Base-by-base conservation (phyloP, 2,113 vertebrate species). In the Labeo catla region DNA sequence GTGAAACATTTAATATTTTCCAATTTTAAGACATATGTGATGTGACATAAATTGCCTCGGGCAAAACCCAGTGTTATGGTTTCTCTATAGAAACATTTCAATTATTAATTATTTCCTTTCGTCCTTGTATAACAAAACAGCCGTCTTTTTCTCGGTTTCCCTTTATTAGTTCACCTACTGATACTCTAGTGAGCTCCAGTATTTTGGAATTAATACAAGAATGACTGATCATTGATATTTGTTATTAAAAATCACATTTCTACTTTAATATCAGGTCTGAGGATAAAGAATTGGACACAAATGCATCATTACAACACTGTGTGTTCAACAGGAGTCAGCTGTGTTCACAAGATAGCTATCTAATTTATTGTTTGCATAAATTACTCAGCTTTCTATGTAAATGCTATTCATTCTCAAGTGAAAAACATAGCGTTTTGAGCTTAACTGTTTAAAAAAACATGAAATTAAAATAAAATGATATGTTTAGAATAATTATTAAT, bases 101-200 rank as follows among this genome's bases (percentile, higher is more conserved):
- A 76, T 84, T 76, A 84, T 77, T 86, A 61, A 87, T 86, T 23
- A 45, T 19, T 23, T 76, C 39, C 61, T 66, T 15, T 43, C 36
- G 1, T 68, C 39, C 65, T 83, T 86, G 49, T 47, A 49, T 57
- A 65, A 81, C 47, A 76, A 89, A 84, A 77, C 68, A 43, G 61
- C 11, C 13, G 39, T 86, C n/a, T 50, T 80, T 86, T 19, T 74
- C 52, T 88, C 65, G 6, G 36, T 49, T 76, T 70, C 5, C 43
- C 34, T 81, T 85, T 45, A 86, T 86, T 45, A 57, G n/a, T 43
- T 59, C 15, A 23, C 74, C 21, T 21, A 39, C 70, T 34, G 28
- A 15, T 6, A 36, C 15, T 68, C 61, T 65, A 65, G 9, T 11
- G n/a, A 11, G 11, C 7, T 19, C 16, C n/a, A 11, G 15, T 68